These are phyloP conservation scores for Macrocentrus cingulum DNA, from an alignment of 1,140 invertebrate species.

Conservation along the genomic window DNA sequence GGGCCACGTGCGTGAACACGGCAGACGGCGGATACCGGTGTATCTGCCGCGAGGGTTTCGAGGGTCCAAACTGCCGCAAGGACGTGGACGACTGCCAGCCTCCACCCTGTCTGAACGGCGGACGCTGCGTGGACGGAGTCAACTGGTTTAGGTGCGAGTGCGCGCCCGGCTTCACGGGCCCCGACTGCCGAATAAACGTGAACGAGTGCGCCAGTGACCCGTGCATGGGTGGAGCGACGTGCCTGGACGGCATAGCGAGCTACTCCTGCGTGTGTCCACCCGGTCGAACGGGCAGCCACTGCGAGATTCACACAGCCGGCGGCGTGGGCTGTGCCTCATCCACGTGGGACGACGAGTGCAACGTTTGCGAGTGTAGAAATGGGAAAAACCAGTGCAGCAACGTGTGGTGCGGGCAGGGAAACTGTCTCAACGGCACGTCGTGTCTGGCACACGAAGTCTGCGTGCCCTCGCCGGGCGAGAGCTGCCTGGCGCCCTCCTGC, in stretches of 20 bases:
- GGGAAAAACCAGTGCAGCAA: conserved; percentile 78
- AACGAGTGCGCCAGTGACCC: conserved; percentile 78
- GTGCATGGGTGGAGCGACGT: conserved; percentile 83
- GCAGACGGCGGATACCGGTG: conserved; percentile 70
- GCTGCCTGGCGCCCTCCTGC: conserved; percentile 77
- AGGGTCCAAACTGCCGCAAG: conserved; percentile 65
- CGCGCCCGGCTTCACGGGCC: conserved; percentile 72
- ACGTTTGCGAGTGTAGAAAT: conserved; percentile 76
- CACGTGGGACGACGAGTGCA: conserved; percentile 73
- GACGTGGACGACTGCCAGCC: conserved; percentile 68
- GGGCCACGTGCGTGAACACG: conserved; percentile 74
- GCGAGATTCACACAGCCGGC: conserved; percentile 61
- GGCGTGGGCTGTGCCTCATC: conserved; percentile 43
- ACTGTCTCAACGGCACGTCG: conserved; percentile 66
- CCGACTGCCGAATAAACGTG: conserved; percentile 74
- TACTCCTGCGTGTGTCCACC: conserved; percentile 81
- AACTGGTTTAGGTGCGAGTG: conserved; percentile 80
- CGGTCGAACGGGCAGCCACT: conserved; percentile 71
- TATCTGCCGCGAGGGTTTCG: conserved; percentile 68
- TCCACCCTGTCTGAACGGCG: conserved; percentile 75
- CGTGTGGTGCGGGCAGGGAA: conserved; percentile 82
- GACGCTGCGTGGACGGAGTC: conserved; percentile 76
- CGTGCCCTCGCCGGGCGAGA: conserved; percentile 72
- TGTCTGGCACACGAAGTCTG: conserved; percentile 67
- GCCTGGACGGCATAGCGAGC: conserved; percentile 73